These are phyloP conservation scores for Tetraneura akinire DNA, from an alignment of 1,140 invertebrate genomes.

Conservation along the genomic window DNA sequence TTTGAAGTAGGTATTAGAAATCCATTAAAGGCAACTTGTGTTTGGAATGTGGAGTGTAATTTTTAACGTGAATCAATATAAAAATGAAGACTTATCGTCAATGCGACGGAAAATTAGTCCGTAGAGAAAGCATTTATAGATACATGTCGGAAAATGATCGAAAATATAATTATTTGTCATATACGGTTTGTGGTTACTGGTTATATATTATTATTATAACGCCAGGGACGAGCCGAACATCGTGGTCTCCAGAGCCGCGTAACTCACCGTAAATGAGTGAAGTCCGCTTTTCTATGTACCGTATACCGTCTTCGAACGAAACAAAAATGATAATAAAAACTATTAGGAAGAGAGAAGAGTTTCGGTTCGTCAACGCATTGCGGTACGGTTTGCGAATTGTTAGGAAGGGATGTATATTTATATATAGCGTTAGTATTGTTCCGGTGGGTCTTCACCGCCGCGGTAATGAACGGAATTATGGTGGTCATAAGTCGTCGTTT, in stretches of 20 bases:
- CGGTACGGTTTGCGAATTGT: neutral
- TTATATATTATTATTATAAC: too few species aligned
- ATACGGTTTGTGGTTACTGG: too few species aligned
- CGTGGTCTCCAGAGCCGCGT: neutral
- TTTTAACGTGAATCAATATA: too few species aligned
- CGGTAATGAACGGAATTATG: slow-evolving; percentile 45
- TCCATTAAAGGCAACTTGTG: too few species aligned
- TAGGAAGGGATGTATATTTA: neutral
- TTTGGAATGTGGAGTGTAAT: too few species aligned
- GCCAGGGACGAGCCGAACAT: neutral
- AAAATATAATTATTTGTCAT: too few species aligned
- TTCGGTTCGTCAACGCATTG: neutral
- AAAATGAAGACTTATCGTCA: too few species aligned
- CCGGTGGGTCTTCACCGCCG: neutral
- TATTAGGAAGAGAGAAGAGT: neutral
- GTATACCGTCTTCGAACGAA: neutral
- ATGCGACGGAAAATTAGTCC: too few species aligned
- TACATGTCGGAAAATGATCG: too few species aligned
- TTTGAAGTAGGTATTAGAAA: too few species aligned
- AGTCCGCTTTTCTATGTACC: too few species aligned
- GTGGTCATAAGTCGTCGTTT: slow-evolving; percentile 46
- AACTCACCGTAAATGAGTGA: neutral
- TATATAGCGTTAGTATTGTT: neutral
- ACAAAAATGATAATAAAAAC: neutral
- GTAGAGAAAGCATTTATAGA: too few species aligned